Evolutionary conservation across 1,140 invertebrate genomes (phyloP).

Genomic region (Sitodiplosis mosellana): DNA sequence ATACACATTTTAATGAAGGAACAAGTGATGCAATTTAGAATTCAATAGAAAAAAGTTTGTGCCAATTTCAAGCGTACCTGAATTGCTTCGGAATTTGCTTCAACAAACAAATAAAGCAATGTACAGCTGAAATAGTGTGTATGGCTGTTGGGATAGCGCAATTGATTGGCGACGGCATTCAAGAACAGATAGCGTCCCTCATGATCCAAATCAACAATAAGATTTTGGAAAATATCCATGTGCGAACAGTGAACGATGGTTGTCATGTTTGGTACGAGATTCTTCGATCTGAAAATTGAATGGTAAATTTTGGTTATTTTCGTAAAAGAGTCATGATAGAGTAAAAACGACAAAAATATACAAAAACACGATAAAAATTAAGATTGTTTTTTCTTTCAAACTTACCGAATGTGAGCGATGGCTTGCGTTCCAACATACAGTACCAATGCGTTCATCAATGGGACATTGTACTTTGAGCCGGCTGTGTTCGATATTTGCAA

Average conservation of each 20-base stretch:
- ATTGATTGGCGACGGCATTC: constrained; percentile 95
- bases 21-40: too few relatives aligned
- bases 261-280: constrained; percentile 80
- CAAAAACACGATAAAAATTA: background rate
- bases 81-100: constrained; percentile 92
- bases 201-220: constrained; percentile 92
- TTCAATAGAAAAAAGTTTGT: too few relatives aligned
- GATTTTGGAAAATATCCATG: constrained; percentile 99
- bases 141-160: constrained; percentile 97
- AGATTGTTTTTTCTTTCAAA: background rate
- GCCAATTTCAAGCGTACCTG: constrained; percentile 31
- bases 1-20: too few relatives aligned
- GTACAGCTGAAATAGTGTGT: constrained; percentile 99
- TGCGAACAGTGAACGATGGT: constrained; percentile 94
- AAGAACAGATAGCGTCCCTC: constrained; percentile 93
- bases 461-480: constrained; percentile 85
- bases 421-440: constrained; percentile 95
- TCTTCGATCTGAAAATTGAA: constrained; percentile 56
- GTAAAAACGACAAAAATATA: background rate
- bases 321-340: too few relatives aligned
- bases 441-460: constrained; percentile 90
- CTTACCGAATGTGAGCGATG: constrained; percentile 54
- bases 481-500: constrained; percentile 72
- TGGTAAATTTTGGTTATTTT: too few relatives aligned
- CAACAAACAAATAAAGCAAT: constrained; percentile 91